phyloP scores from a whole-genome alignment of 1,140 invertebrate genomes.

The Lethrus apterus region DNA sequence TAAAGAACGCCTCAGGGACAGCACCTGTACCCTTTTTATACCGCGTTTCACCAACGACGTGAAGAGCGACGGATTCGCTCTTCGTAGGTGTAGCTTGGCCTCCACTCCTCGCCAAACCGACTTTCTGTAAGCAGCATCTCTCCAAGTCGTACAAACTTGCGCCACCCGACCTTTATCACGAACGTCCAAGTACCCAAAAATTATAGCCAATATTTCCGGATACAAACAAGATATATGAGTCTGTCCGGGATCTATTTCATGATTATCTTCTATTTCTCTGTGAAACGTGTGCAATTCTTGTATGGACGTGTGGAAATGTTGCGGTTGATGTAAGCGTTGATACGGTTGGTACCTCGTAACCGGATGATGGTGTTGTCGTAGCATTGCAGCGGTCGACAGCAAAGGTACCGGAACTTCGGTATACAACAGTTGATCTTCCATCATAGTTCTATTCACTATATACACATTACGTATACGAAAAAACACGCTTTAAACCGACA shows the following conservation, averaged over 20 bases:
- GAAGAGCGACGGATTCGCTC: constrained; percentile 76
- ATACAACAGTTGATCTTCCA: constrained; percentile 41
- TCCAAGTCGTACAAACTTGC: constrained; percentile 83
- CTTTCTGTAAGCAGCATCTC: constrained; percentile 84
- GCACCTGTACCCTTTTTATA: constrained; percentile 80
- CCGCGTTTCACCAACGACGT: constrained; percentile 77
- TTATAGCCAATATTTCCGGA: constrained; percentile 85
- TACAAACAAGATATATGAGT: constrained; percentile 78
- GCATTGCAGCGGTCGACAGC: constrained; percentile 31
- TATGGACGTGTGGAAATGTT: constrained; percentile 43
- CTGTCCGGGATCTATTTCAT: constrained; percentile 42
- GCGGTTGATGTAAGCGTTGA: constrained; percentile 49
- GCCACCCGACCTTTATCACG: constrained; percentile 81
- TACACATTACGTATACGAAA: constrained; percentile 41
- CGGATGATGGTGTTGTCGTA: constrained; percentile 39
- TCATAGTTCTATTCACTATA: constrained; percentile 25
- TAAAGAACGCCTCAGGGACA: constrained; percentile 76
- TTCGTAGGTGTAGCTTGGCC: constrained; percentile 79
- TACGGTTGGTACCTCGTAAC: constrained; percentile 45
- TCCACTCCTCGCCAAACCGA: constrained; percentile 92
- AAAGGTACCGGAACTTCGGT: constrained; percentile 43
- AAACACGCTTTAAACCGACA: constrained; percentile 36
- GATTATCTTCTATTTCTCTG: constrained; percentile 26
- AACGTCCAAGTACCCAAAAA: constrained; percentile 84
- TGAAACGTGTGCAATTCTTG: constrained; percentile 49